Conservation (phyloP, 2,797 vertebrate species). For the Silurus lanzhouensis region DNA sequence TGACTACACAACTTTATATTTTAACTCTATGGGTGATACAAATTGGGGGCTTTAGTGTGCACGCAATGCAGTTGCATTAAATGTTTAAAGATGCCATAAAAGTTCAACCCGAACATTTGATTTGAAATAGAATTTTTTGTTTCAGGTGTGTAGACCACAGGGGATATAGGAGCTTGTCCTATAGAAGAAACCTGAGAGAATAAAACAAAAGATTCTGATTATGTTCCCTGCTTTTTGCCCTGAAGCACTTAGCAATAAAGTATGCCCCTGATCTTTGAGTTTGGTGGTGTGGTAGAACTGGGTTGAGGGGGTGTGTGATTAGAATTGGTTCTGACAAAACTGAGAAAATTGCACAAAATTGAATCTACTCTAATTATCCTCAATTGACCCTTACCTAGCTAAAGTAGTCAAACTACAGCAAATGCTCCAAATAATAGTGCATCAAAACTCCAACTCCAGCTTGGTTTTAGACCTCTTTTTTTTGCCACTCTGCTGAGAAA, state of each 20-base stretch:
- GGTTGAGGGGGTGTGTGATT: not conserved
- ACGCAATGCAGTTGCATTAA: not conserved
- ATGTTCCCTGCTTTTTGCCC: constrained; percentile 9
- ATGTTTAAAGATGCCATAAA: not conserved
- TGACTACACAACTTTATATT: not conserved
- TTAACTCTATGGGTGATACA: not conserved
- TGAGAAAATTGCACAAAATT: constrained; percentile 5
- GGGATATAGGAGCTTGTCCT: not conserved
- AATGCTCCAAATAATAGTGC: constrained; percentile 26
- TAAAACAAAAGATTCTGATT: not conserved
- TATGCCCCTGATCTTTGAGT: not conserved
- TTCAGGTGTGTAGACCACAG: not conserved
- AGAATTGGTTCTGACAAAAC: not conserved
- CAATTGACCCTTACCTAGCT: constrained; percentile 5
- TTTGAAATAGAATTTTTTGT: not conserved
- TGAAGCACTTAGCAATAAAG: constrained; percentile 10
- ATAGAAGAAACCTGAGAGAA: not conserved
- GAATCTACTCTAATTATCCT: not conserved
- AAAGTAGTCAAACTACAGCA: not conserved
- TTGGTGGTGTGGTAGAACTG: not conserved
- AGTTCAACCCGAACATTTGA: not conserved
- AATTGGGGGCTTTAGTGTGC: not conserved
- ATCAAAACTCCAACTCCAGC: constrained; percentile 21
- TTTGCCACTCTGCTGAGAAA: constrained; percentile 30
- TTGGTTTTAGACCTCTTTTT: constrained; percentile 18